Evolutionary conservation across 2,113 vertebrate species (phyloP).

Genomic region (Neogobius melanostomus): DNA sequence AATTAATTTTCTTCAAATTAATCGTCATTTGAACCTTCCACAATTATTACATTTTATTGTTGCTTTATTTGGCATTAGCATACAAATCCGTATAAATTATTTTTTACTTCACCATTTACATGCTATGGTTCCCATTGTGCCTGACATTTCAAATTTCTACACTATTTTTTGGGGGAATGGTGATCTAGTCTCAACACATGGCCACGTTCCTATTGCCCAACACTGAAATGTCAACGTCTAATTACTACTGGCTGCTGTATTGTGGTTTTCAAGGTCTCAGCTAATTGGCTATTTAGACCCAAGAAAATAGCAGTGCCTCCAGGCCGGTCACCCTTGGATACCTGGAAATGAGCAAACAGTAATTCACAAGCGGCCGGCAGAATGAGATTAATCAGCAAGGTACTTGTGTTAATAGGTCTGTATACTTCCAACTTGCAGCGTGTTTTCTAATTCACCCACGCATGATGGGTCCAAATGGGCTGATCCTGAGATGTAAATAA

Average conservation of each 20-base stretch:
- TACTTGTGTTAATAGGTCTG: constrained; percentile 47
- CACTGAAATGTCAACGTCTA: constrained; percentile 67
- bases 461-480: constrained; percentile 26
- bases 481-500: neutral
- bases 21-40: neutral
- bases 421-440: constrained; percentile 15
- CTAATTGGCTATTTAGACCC: constrained; percentile 72
- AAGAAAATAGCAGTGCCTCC: constrained; percentile 58
- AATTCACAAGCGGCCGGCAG: constrained; percentile 19
- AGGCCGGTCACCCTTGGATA: constrained; percentile 63
- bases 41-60: neutral
- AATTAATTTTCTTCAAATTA: neutral
- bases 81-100: constrained; percentile 26
- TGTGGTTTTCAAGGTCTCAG: constrained; percentile 54
- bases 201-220: constrained; percentile 34
- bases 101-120: neutral
- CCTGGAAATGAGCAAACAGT: constrained; percentile 49
- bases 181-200: constrained; percentile 33
- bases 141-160: constrained; percentile 8
- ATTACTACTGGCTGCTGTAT: constrained; percentile 58
- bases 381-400: constrained; percentile 54
- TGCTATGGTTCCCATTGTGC: constrained; percentile 18
- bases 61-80: neutral
- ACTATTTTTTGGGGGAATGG: constrained; percentile 37
- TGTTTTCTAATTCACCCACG: constrained; percentile 41